Conservation (phyloP, 2,113 vertebrate species). For the Thomomys bottae region DNA sequence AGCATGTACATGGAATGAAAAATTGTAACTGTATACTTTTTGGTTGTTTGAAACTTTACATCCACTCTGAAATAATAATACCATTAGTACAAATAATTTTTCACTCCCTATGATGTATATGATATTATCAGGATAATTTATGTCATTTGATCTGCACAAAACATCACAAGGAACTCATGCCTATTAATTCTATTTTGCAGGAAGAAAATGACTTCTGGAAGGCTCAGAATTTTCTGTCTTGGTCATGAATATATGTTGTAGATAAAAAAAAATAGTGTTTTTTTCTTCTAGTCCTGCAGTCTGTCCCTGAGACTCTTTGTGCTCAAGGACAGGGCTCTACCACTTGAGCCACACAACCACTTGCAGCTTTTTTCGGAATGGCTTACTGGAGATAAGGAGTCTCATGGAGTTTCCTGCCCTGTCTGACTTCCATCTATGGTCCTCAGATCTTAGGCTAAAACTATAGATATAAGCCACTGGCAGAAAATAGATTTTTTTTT, state of each 20-base stretch:
- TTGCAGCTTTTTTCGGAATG: no score
- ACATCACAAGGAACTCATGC: rapidly evolving
- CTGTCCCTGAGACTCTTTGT: no score
- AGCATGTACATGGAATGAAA: background rate
- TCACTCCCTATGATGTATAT: background rate
- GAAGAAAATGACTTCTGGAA: background rate
- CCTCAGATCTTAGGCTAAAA: no score
- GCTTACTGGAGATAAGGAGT: no score
- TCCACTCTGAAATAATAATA: background rate
- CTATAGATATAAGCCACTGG: no score
- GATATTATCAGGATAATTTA: background rate
- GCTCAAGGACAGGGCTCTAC: no score
- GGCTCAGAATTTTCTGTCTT: background rate
- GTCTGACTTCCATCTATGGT: no score
- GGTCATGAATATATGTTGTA: background rate
- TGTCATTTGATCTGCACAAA: background rate
- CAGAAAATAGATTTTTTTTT: no score
- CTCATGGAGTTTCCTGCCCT: no score
- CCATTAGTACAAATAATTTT: background rate
- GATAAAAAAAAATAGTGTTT: background rate
- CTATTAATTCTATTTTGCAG: background rate
- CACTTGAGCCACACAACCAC: no score
- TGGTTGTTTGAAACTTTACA: background rate
- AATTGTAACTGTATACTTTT: background rate
- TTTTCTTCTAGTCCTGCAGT: no score